Conservation (phyloP, 1,140 invertebrate genomes). For the Hyposmocoma kahamanoa region DNA sequence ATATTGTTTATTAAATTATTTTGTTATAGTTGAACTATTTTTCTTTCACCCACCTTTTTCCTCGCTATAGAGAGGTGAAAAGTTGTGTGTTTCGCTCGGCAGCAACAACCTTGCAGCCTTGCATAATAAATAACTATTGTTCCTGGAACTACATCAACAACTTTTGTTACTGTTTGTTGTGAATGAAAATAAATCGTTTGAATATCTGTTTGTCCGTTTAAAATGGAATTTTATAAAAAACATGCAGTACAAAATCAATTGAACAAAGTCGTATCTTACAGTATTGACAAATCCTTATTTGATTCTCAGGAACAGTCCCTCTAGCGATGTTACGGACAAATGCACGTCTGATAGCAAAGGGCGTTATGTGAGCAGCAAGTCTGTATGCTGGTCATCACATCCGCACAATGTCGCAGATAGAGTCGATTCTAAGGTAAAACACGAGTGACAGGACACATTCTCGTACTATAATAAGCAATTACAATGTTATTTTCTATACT, state of each 20-base stretch:
- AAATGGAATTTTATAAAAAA: background rate
- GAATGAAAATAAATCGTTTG: background rate
- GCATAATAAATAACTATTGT: too few relatives aligned
- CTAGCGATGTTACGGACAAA: slow-evolving; percentile 16
- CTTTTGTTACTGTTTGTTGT: background rate
- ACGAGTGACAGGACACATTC: background rate
- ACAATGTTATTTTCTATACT: background rate
- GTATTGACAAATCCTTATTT: background rate
- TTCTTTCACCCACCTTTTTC: too few relatives aligned
- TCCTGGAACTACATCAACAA: background rate
- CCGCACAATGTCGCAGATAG: background rate
- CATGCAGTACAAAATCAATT: background rate
- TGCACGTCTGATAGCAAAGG: slow-evolving; percentile 34
- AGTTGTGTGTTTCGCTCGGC: too few relatives aligned
- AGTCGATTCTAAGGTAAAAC: slow-evolving; percentile 12
- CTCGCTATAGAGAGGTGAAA: too few relatives aligned
- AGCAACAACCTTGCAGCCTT: too few relatives aligned
- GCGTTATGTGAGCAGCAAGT: slow-evolving; percentile 20
- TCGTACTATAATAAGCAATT: background rate
- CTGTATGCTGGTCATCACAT: background rate
- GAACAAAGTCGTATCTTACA: background rate
- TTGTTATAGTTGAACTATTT: too few relatives aligned
- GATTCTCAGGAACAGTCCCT: slow-evolving; percentile 19
- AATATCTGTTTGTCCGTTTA: slow-evolving; percentile 4
- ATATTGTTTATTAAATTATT: too few relatives aligned